Evolutionary conservation across 2,113 vertebrate species (phyloP), one percentile per base, ranked within the genome.

Genomic region (Oreocharis arfaki): DNA sequence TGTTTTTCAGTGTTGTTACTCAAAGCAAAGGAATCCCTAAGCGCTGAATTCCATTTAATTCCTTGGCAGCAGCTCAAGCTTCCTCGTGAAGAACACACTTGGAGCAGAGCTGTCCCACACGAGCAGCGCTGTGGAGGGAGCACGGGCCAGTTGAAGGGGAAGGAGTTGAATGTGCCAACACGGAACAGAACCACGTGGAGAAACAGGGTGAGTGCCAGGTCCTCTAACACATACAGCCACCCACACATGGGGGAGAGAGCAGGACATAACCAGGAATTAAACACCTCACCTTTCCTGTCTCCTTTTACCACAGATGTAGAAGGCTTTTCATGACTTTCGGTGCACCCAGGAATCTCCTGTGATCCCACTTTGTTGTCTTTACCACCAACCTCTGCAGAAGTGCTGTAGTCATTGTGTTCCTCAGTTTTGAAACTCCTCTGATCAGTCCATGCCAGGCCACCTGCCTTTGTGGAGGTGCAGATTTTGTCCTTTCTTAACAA

Each of bases 201-300:
- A 35, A 16, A 12, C 0, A 1, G 67, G 42, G 4, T 0, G 7
- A 47, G 44, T 11, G 35, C 49, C 80, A 59, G n/a, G 13, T 12
- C 6, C 91, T 33, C 27, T 1, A 4, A 15, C 4, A 7, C 4
- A 1, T 0, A 27, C 44, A 56, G 84, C 16, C 74, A 64, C 19
- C 41, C 37, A 15, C 37, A 24, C 7, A 0, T 1, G 5, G 10
- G 39, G 49, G 9, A 44, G 12, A 44, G 28, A 37, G 20, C 24
- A 69, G 32, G n/a, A 44, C 42, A 64, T 4, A 56, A 30, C 0
- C 47, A 69, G 30, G 22, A 67, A 20, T 3, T 2, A 5, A 74
- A 35, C 39, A 22, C 9, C 95, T 98, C 97, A 99, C 99, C 99
- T 99, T 98, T 99, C 63, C 93, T 83, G 16, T 93, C 73, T 4